Evolutionary conservation across 2,888 invertebrate genomes (phyloP).

Genomic region (Ariolimax columbianus): DNA sequence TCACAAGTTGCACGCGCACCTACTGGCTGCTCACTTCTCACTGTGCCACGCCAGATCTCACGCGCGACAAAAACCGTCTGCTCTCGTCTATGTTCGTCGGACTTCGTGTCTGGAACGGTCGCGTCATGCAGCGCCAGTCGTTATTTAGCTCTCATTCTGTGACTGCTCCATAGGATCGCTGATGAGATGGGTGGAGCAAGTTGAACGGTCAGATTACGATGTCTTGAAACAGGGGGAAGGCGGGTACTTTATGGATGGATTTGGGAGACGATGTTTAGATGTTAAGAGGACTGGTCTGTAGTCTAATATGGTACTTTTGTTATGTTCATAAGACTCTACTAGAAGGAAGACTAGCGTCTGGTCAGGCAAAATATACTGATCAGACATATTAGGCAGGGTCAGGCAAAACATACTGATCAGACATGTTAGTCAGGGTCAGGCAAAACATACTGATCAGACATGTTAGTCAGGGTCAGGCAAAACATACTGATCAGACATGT

Average conservation of each 20-base stretch:
- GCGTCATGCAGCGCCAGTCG: conserved; percentile 23
- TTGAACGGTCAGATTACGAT: neutral
- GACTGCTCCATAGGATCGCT: neutral
- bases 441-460: too few species aligned
- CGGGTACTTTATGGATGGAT: neutral
- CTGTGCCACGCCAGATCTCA: neutral
- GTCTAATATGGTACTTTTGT: neutral
- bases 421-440: too few species aligned
- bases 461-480: too few species aligned
- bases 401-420: too few species aligned
- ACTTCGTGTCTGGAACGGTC: neutral
- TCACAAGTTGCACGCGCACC: neutral
- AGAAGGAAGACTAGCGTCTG: too few species aligned
- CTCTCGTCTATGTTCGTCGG: neutral
- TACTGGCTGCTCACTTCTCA: neutral
- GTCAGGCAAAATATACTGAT: too few species aligned
- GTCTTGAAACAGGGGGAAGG: neutral
- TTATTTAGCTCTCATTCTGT: neutral
- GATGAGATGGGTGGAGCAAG: conserved; percentile 26
- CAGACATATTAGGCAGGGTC: too few species aligned
- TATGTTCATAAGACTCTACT: too few species aligned
- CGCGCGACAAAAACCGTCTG: neutral
- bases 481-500: too few species aligned
- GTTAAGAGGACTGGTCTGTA: neutral
- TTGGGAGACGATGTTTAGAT: neutral